Conservation (phyloP, 1,140 invertebrate species). For the Zaprionus nigranus region DNA sequence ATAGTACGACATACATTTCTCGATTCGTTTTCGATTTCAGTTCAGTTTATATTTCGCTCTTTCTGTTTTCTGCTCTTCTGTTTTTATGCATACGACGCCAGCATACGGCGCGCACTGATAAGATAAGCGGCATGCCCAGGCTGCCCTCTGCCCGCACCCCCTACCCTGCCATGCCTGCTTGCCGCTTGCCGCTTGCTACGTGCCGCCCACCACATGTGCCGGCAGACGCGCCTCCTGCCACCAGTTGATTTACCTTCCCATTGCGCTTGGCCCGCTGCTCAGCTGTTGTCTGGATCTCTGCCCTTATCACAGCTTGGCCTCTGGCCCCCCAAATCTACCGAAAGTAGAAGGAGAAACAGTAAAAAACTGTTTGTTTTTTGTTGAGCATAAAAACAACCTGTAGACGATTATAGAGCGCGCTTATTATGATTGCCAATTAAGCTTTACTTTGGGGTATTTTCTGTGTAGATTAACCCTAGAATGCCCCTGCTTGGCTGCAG, state of each 20-base stretch:
- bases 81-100: constrained; percentile 35
- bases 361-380: neutral
- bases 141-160: neutral
- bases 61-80: constrained; percentile 28
- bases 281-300: constrained; percentile 25
- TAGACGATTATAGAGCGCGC: too few species aligned
- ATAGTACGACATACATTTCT: constrained; percentile 32
- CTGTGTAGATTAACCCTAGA: neutral
- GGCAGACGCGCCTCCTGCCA: constrained; percentile 37
- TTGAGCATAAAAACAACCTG: constrained; percentile 1
- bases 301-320: constrained; percentile 31
- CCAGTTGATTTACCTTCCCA: neutral
- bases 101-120: constrained; percentile 27
- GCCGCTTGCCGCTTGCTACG: constrained; percentile 55
- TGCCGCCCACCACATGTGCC: constrained; percentile 64
- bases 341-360: neutral
- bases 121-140: constrained; percentile 27
- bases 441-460: neutral
- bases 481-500: neutral
- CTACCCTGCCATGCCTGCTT: neutral
- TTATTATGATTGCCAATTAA: neutral
- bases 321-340: constrained; percentile 16
- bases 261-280: constrained; percentile 5
- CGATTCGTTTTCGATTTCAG: constrained; percentile 29
- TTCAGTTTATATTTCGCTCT: constrained; percentile 26